Conservation (phyloP, 2,113 vertebrate species). For the Saguinus midas region DNA sequence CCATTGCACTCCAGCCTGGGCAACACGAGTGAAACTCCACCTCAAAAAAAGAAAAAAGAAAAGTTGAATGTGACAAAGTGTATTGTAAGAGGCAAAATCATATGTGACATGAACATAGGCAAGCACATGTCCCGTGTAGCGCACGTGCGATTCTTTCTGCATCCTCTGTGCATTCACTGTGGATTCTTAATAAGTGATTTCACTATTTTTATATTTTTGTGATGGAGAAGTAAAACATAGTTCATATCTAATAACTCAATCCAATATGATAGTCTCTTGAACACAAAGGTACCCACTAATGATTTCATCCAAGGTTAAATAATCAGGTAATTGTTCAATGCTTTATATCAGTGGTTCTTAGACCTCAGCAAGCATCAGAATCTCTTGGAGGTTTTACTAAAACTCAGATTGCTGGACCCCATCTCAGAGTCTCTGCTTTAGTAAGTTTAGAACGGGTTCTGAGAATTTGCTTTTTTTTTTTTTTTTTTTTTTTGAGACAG, state of each 20-base stretch:
- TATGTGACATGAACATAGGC: neutral
- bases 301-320: neutral
- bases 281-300: neutral
- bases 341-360: neutral
- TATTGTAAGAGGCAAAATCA: neutral
- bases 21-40: no score
- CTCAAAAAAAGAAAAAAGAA: no score
- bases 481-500: no score
- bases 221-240: neutral
- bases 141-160: neutral
- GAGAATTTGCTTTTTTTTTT: neutral
- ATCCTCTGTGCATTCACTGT: neutral
- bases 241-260: neutral
- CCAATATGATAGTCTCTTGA: neutral
- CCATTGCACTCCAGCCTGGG: no score
- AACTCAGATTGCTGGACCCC: neutral
- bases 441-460: neutral
- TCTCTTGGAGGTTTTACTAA: neutral
- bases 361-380: neutral
- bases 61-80: neutral
- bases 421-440: neutral
- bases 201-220: neutral
- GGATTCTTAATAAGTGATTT: neutral
- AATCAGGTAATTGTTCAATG: neutral
- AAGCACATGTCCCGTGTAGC: rapidly evolving